A percentile compares a stretch with the other conserved stretches of the same genome.
These are phyloP conservation scores for Casuarius casuarius DNA, from an alignment of 2,113 vertebrate genomes.

Conservation along the genomic window DNA sequence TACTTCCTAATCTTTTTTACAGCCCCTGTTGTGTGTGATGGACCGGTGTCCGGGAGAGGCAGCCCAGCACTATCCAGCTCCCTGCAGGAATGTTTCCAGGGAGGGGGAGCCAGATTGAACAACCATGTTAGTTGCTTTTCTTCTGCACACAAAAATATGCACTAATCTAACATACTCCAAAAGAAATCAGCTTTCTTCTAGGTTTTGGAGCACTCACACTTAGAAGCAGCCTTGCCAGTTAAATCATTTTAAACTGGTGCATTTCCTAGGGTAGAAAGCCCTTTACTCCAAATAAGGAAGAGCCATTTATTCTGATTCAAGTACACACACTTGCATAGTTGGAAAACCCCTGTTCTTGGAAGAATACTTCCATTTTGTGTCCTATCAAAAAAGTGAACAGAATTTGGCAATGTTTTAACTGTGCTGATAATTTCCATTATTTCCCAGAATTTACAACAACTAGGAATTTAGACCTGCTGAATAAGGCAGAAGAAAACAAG, in stretches of 20 bases:
- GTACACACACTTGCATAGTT: background rate
- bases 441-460: conserved; percentile 18
- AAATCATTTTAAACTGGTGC: background rate
- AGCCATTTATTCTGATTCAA: background rate
- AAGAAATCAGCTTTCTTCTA: background rate
- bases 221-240: background rate
- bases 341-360: conserved; percentile 28
- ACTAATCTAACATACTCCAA: background rate
- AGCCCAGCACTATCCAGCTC: background rate
- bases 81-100: background rate
- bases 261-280: background rate
- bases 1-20: background rate
- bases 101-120: background rate
- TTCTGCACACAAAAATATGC: accelerated
- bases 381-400: background rate
- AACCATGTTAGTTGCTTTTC: background rate
- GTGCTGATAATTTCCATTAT: background rate
- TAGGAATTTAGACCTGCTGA: conserved; percentile 28
- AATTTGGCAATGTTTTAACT: background rate
- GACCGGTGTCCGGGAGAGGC: background rate
- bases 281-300: background rate
- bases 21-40: accelerated
- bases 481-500: background rate
- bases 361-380: background rate
- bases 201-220: background rate